Percentiles rank a stretch among this genome's conserved stretches.
Evolutionary conservation across 2,888 invertebrate genomes (phyloP).

Genomic region (Drosophila meridionalis): DNA sequence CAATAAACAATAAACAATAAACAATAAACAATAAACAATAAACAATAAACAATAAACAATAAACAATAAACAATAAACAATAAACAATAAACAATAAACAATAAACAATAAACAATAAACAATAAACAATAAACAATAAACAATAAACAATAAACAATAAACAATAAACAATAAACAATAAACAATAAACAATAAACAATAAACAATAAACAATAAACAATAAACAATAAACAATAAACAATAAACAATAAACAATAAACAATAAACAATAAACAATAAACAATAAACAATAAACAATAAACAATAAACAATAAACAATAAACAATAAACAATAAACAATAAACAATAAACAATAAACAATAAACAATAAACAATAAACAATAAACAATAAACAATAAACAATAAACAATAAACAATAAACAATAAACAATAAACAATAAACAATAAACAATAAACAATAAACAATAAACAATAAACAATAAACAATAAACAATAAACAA

Average conservation of each 20-base stretch:
- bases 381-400: constrained; percentile 8
- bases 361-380: constrained; percentile 8
- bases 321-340: constrained; percentile 8
- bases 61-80: constrained; percentile 5
- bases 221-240: constrained; percentile 6
- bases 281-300: constrained; percentile 8
- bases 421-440: constrained; percentile 9
- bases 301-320: constrained; percentile 8
- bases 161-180: constrained; percentile 7
- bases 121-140: constrained; percentile 7
- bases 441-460: constrained; percentile 7
- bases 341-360: constrained; percentile 8
- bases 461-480: constrained; percentile 8
- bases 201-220: constrained; percentile 7
- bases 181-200: constrained; percentile 7
- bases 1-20: constrained; percentile 9
- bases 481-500: constrained; percentile 7
- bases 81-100: constrained; percentile 7
- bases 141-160: constrained; percentile 7
- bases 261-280: constrained; percentile 8
- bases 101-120: constrained; percentile 7
- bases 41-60: constrained; percentile 8
- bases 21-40: constrained; percentile 5
- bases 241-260: constrained; percentile 7
- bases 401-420: constrained; percentile 7